phyloP scores from a whole-genome alignment of 1,140 invertebrate genomes.

The Polyergus mexicanus region DNA sequence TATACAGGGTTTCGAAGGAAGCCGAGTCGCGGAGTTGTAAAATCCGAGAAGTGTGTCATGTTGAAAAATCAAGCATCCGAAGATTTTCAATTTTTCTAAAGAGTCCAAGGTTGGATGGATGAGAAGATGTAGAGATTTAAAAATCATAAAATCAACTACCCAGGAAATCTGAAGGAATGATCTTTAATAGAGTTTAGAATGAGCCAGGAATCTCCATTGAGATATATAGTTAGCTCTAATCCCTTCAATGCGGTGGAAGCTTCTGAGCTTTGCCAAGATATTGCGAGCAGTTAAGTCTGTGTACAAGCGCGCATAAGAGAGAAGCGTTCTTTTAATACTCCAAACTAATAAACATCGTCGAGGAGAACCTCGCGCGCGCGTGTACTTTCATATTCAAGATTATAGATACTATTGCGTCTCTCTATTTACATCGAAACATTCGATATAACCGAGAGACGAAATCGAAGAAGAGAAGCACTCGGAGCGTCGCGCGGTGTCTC shows the following conservation, averaged over 20 bases:
- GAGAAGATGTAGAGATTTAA: not conserved
- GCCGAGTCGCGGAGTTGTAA: not conserved
- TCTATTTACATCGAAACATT: constrained; percentile 7
- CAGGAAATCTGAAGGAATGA: not conserved
- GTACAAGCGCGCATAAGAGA: not conserved
- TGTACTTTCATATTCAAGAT: not conserved
- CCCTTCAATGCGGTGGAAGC: not conserved
- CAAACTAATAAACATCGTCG: constrained; percentile 17
- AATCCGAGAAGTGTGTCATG: not conserved
- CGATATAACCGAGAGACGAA: constrained; percentile 8
- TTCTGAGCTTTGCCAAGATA: constrained; percentile 7
- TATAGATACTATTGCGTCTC: not conserved
- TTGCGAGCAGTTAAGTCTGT: not conserved
- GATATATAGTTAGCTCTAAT: not conserved
- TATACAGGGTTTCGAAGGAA: not conserved
- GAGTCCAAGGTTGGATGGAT: not conserved
- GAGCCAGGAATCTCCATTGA: not conserved
- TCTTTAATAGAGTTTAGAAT: not conserved
- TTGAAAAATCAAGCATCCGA: not conserved
- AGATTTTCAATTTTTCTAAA: not conserved
- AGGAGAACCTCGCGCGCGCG: not conserved
- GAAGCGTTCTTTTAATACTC: constrained; percentile 8
- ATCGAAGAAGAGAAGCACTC: not conserved
- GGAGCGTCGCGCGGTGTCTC: not conserved
- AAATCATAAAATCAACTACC: not conserved